These are phyloP conservation scores for Rhagoletis zephyria DNA, from an alignment of 1,140 invertebrate genomes.

Conservation along the genomic window DNA sequence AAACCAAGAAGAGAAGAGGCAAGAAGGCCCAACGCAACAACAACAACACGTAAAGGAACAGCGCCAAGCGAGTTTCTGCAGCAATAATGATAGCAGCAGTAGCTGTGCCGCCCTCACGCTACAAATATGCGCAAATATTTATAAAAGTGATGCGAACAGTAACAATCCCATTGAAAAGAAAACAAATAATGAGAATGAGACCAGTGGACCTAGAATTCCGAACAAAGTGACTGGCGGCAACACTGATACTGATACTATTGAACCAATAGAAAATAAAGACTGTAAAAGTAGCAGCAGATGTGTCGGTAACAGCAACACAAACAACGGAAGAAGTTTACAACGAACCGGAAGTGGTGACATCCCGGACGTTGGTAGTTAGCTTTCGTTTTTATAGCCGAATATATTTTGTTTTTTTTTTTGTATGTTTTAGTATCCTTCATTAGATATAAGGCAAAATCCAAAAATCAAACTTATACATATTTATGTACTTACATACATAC, in stretches of 20 bases:
- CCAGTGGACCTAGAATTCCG: background rate
- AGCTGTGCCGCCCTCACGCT: background rate
- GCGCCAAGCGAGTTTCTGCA: background rate
- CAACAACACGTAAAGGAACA: background rate
- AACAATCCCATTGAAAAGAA: background rate
- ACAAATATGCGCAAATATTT: slow-evolving; percentile 3
- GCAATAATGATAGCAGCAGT: slow-evolving; percentile 16
- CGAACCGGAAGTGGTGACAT: background rate
- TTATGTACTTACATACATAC: too few species aligned
- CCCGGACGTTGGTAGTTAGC: slow-evolving; percentile 7
- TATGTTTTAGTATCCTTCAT: too few species aligned
- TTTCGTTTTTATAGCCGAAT: too few species aligned
- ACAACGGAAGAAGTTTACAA: slow-evolving; percentile 5
- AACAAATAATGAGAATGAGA: background rate
- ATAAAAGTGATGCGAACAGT: slow-evolving; percentile 15
- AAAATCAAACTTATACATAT: too few species aligned
- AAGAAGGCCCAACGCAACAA: background rate
- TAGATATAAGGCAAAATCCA: too few species aligned
- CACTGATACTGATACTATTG: background rate
- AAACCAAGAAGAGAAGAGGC: background rate
- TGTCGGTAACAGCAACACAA: slow-evolving; percentile 39
- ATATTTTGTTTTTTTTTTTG: too few species aligned
- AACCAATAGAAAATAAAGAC: background rate
- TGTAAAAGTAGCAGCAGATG: slow-evolving; percentile 50
- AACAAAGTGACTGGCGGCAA: background rate